Evolutionary conservation across 2,888 invertebrate genomes (phyloP), one percentile per base, ranked within the genome.

Genomic region (Callyntrura sp.): DNA sequence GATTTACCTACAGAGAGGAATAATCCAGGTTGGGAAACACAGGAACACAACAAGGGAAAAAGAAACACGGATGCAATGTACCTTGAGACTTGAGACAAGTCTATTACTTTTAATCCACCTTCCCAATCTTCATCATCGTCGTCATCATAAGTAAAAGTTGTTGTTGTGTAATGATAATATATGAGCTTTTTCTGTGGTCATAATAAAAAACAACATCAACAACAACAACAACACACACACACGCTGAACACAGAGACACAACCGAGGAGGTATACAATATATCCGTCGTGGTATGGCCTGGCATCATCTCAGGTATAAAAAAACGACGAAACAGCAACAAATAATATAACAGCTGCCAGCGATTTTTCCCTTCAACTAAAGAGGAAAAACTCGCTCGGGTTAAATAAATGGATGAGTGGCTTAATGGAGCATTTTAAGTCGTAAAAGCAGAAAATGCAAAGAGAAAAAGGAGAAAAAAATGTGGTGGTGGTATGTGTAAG

Each of bases 371-470:
- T 25, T 35, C n/a, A 23, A 4, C n/a, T n/a, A n/a, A 73, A 73
- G 17, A 35, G 35, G 12, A 79, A 57, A 79, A 79, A 79, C 79
- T 79, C 25, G 62, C 79, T 35, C 57, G 23, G 55, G 20, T 86
- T 78, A 86, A 62, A 86, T 35, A 79, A 85, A 88, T 48, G 76
- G 88, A 88, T 88, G 88, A 82, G 78, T 88, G 57, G 78, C 84
- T 88, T 88, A 88, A 88, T 88, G 62, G 88, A 83, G 88, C 84
- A 68, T 88, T 88, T 88, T 51, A 78, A 82, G 65, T 83, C 82
- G 76, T 88, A 88, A 88, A 28, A 28, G 65, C 12, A 82, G n/a
- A 73, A 73, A 35, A 23, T 25, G 60, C 62, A 78, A 88, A 83
- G 17, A 55, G 76, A 57, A 57, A 55, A 79, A 28, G 57, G 81